A percentile compares a stretch with the other conserved stretches of the same genome.
Evolutionary conservation across 1,140 invertebrate genomes (phyloP).

Genomic region (Leptestheria dahalacensis): DNA sequence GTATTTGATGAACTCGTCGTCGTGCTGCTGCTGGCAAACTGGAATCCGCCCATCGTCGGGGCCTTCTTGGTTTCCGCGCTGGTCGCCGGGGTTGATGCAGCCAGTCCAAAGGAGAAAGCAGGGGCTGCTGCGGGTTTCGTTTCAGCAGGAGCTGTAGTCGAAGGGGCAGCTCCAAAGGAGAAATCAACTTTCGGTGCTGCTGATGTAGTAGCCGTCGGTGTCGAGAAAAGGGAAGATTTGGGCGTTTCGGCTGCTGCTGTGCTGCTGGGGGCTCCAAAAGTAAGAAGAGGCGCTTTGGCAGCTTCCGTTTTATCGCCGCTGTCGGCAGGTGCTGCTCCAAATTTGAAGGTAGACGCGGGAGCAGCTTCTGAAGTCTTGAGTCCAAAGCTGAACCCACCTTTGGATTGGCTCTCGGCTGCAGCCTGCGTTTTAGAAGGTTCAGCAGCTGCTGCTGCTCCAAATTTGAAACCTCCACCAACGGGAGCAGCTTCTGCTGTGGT

Average conservation of each 20-base stretch:
- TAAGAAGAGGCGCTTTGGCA: background rate
- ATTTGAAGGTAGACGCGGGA: background rate
- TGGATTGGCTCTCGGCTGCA: too few species aligned
- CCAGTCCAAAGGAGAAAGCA: background rate
- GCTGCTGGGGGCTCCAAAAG: background rate
- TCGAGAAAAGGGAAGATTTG: background rate
- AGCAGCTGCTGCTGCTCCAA: too few species aligned
- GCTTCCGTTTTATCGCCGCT: background rate
- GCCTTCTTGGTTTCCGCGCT: background rate
- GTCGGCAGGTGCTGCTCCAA: conserved; percentile 2
- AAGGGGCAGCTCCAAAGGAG: background rate
- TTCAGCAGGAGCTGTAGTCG: background rate
- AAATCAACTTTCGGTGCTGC: background rate
- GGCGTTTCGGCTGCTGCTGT: background rate
- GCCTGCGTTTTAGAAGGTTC: too few species aligned
- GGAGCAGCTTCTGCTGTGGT: too few species aligned
- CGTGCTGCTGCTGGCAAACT: background rate
- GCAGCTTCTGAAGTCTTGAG: background rate
- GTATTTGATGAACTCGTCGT: background rate
- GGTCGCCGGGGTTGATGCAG: background rate
- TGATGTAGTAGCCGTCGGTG: background rate
- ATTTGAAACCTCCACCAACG: too few species aligned
- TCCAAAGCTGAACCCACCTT: background rate
- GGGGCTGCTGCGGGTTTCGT: background rate
- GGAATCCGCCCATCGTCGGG: background rate